These are phyloP conservation scores for Deroptyus accipitrinus DNA, from an alignment of 2,113 vertebrate genomes.

Conservation along the genomic window DNA sequence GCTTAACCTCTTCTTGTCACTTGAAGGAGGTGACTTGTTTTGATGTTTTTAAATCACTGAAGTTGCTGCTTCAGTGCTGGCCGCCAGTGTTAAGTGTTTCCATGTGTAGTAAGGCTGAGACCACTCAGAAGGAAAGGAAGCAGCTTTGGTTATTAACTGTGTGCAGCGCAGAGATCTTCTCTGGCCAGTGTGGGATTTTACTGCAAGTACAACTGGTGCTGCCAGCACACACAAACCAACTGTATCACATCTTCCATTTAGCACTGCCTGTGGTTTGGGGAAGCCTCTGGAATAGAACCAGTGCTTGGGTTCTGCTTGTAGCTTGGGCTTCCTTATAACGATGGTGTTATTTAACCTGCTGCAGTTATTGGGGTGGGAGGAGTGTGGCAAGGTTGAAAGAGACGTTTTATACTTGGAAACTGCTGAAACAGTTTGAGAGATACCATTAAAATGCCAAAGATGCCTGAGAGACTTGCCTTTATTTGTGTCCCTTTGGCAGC, in stretches of 20 bases:
- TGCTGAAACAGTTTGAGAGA: background rate
- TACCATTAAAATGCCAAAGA: background rate
- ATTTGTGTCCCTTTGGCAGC: background rate
- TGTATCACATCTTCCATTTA: background rate
- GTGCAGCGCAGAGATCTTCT: background rate
- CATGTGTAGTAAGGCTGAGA: background rate
- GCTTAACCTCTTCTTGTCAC: background rate
- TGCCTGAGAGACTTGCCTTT: background rate
- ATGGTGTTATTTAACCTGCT: background rate
- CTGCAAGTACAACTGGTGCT: background rate
- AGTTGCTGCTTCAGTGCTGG: background rate
- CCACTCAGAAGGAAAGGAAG: background rate
- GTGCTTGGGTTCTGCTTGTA: background rate
- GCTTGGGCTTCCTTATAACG: background rate
- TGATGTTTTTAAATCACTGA: background rate
- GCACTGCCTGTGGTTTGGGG: background rate
- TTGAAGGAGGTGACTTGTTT: background rate
- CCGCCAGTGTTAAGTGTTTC: background rate
- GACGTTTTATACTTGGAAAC: background rate
- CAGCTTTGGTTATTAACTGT: background rate
- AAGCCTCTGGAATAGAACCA: background rate
- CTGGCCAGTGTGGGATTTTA: background rate
- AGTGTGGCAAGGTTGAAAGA: background rate
- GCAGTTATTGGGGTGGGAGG: background rate
- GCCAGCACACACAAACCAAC: background rate